Percentiles rank a stretch among this genome's conserved stretches.
Evolutionary conservation across 2,888 invertebrate species (phyloP).

Genomic region (Disparrhopalites patrizii): DNA sequence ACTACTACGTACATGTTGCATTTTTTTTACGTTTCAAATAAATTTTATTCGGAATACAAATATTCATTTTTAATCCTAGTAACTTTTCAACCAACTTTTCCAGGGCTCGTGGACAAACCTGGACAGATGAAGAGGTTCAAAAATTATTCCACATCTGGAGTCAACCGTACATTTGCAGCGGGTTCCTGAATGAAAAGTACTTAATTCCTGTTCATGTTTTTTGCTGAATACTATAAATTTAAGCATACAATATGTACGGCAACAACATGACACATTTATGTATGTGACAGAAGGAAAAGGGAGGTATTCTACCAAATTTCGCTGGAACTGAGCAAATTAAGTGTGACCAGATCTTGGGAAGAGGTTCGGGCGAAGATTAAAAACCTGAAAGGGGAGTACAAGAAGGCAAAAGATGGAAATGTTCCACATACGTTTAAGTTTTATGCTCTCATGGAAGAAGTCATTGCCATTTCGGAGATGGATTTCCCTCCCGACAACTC

Average conservation of each 20-base stretch:
- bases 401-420: conserved; percentile 18
- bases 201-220: too few relatives aligned
- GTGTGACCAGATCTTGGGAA: conserved; percentile 21
- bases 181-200: conserved; percentile 36
- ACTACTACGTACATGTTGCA: too few relatives aligned
- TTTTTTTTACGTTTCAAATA: too few relatives aligned
- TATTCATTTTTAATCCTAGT: neutral
- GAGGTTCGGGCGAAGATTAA: conserved; percentile 31
- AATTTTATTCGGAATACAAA: too few relatives aligned
- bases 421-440: conserved; percentile 17
- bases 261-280: neutral
- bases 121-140: conserved; percentile 37
- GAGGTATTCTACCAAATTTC: conserved; percentile 25
- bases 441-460: conserved; percentile 17
- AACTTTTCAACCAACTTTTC: neutral
- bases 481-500: too few relatives aligned
- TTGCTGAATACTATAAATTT: neutral
- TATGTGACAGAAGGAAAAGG: conserved; percentile 19
- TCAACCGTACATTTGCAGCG: conserved; percentile 30
- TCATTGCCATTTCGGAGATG: too few relatives aligned
- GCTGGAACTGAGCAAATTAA: conserved; percentile 12
- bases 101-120: conserved; percentile 36
- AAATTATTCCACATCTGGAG: conserved; percentile 37
- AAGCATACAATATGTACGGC: neutral
- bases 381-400: conserved; percentile 29